Conservation (phyloP, 2,113 vertebrate species). For the Brachyistius frenatus region DNA sequence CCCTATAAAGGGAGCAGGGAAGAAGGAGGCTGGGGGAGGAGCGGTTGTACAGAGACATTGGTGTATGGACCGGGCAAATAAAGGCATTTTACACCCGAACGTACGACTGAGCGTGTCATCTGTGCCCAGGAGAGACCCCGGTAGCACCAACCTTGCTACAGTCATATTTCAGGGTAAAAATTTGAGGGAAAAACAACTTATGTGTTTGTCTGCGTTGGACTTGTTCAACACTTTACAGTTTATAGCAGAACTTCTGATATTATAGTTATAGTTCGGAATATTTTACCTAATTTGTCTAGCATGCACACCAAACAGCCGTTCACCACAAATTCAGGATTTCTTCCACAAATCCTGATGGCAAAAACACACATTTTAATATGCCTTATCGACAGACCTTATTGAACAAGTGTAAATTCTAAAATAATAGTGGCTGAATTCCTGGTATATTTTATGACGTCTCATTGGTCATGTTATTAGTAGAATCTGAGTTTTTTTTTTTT, state of each 20-base stretch:
- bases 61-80: too few species aligned
- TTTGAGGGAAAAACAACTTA: too few species aligned
- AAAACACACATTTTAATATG: neutral
- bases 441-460: neutral
- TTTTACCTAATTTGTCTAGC: neutral
- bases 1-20: too few species aligned
- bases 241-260: neutral
- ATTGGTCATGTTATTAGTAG: neutral
- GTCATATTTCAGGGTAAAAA: too few species aligned
- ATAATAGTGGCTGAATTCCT: conserved; percentile 1
- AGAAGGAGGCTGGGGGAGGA: too few species aligned
- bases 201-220: too few species aligned
- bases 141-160: too few species aligned
- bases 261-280: neutral
- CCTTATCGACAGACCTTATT: neutral
- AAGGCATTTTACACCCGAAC: too few species aligned
- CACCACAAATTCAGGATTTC: conserved; percentile 10
- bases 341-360: neutral
- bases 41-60: too few species aligned
- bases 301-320: conserved; percentile 34
- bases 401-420: conserved; percentile 4
- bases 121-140: too few species aligned
- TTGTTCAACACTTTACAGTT: neutral
- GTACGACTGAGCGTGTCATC: too few species aligned
- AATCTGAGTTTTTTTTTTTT: neutral